These are phyloP conservation scores for Lasioglossum marginatum DNA, from an alignment of 2,888 invertebrate genomes.

Conservation along the genomic window DNA sequence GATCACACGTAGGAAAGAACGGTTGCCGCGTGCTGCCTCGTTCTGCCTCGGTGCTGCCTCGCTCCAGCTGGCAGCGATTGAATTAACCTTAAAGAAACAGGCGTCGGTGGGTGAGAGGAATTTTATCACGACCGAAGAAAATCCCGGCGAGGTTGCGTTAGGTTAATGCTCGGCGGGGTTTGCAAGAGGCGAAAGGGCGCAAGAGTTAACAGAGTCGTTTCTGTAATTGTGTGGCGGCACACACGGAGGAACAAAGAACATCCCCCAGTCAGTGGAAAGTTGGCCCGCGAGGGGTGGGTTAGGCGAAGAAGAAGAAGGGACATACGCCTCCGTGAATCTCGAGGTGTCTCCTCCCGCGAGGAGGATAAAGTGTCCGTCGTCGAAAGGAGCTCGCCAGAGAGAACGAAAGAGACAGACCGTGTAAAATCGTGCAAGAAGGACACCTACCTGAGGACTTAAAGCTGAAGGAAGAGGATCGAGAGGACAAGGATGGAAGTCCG, in stretches of 20 bases:
- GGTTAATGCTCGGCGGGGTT: slow-evolving; percentile 61
- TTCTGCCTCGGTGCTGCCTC: slow-evolving; percentile 7
- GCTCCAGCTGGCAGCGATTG: slow-evolving; percentile 48
- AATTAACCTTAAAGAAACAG: slow-evolving; percentile 63
- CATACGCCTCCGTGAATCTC: slow-evolving; percentile 71
- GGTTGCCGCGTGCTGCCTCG: slow-evolving; percentile 20
- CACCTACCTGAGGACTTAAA: not conserved
- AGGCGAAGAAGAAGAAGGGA: slow-evolving; percentile 56
- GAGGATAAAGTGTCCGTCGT: slow-evolving; percentile 65
- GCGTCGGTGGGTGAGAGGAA: slow-evolving; percentile 43
- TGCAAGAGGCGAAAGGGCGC: slow-evolving; percentile 54
- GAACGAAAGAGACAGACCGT: slow-evolving; percentile 12
- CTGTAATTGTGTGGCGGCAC: slow-evolving; percentile 68
- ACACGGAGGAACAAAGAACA: slow-evolving; percentile 63
- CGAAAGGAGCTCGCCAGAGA: slow-evolving; percentile 52
- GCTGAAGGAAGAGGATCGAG: not conserved
- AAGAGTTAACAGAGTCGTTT: slow-evolving; percentile 68
- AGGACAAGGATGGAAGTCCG: slow-evolving; percentile 43
- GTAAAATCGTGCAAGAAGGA: not conserved
- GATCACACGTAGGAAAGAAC: not conserved
- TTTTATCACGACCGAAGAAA: slow-evolving; percentile 65
- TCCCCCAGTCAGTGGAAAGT: slow-evolving; percentile 40
- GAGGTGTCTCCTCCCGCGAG: slow-evolving; percentile 60
- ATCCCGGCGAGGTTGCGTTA: slow-evolving; percentile 64
- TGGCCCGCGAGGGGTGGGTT: slow-evolving; percentile 46